These are phyloP conservation scores for Drosophila kanekoi DNA, from an alignment of 2,888 invertebrate species.

Conservation along the genomic window DNA sequence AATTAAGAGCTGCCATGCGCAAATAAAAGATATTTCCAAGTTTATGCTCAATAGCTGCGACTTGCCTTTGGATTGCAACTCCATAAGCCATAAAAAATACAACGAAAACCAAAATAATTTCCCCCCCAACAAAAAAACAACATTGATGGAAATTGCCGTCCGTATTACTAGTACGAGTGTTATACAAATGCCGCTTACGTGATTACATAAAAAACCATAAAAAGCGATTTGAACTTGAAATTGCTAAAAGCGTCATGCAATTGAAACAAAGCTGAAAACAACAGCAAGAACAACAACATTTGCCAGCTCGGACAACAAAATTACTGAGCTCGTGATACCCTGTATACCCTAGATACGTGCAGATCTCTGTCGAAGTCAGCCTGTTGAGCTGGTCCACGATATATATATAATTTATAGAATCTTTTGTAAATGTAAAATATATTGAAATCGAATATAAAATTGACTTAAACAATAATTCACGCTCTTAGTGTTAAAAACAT, in stretches of 20 bases:
- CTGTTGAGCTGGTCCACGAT: not conserved
- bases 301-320: slow-evolving; percentile 1
- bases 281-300: slow-evolving; percentile 5
- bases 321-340: slow-evolving; percentile 9
- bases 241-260: slow-evolving; percentile 66
- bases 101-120: not conserved
- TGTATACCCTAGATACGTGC: not conserved
- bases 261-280: slow-evolving; percentile 40
- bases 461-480: too few species aligned
- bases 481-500: too few species aligned
- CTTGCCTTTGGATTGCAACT: slow-evolving; percentile 50
- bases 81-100: slow-evolving; percentile 4
- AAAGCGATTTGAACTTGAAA: slow-evolving; percentile 74
- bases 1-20: slow-evolving; percentile 48
- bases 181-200: slow-evolving; percentile 64
- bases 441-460: too few species aligned
- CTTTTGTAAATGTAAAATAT: too few species aligned
- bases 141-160: slow-evolving; percentile 29
- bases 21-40: slow-evolving; percentile 30
- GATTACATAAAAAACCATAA: slow-evolving; percentile 67
- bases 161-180: slow-evolving; percentile 20
- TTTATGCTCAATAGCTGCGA: slow-evolving; percentile 22
- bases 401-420: too few species aligned
- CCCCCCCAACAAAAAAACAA: not conserved
- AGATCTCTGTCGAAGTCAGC: not conserved